Base-by-base conservation (phyloP, 2,797 vertebrate genomes). In the Intellagama lesueurii region DNA sequence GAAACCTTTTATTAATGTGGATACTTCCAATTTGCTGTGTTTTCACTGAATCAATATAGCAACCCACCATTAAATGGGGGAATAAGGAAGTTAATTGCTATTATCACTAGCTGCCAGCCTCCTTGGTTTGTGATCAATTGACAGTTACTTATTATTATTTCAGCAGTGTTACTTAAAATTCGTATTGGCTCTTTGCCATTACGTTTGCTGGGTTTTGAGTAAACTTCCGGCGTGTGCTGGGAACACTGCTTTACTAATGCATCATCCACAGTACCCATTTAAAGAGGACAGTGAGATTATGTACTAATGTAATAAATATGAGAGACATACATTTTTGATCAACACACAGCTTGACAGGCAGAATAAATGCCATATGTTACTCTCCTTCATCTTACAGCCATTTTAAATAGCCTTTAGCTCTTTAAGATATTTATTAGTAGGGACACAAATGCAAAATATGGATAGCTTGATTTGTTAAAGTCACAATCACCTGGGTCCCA, bases 81-180 rank as follows among this genome's bases (percentile, higher is more conserved):
- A 66, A 91, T 87, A 79, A 11, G 30, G 68, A 88, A 85, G 60
- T 75, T 83, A 90, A 92, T 86, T 91, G 75, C 44, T 89, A 19
- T 56, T 56, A 85, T 89, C 83, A 87, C 5, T 92, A 72, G 26
- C 35, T 83, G 69, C 87, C 69, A 84, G 30, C 47, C 73, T 68
- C 76, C 75, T 75, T 87, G 56, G 69, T 89, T 92, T 92, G 60
- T 28, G 7, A 88, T 66, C 87, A 77, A 90, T 1, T 87, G 56
- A 91, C 68, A 94, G 83, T 84, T 70, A 66, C 49, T 14, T 0
- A 56, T 90, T 86, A 87, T 8, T 22, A 90, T 83, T 92, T 94
- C 56, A 82, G 7, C 7, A 83, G 6, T 69, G 64, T 28, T 89
- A 90, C 90, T 88, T 91, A 91, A 88, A 91, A 80, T 89, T 92